Evolutionary conservation across 2,888 invertebrate genomes (phyloP), one percentile per base, ranked within the genome.

Genomic region (Scaptomyza tumidula): DNA sequence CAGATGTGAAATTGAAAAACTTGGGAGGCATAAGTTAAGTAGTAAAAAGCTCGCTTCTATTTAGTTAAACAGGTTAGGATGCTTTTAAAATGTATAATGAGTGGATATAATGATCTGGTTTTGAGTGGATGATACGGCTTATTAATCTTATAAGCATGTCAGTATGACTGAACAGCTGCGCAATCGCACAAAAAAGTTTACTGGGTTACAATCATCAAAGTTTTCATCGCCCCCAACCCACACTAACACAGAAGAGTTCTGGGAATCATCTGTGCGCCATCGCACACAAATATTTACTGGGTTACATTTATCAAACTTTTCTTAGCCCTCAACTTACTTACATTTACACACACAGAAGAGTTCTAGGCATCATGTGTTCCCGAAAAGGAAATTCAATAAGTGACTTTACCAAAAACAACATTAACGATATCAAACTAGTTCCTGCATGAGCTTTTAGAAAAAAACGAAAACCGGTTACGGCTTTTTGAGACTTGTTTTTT

Each of bases 321-420:
- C n/a, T 14, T 43, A 16, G 24, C 48, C 49, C 39, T 29, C 19
- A 59, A 19, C 53, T 45, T 16, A 57, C 13, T 16, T 13, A 43
- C 43, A 52, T 37, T 14, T 11, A 52, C 31, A 58, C 11, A 43
- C 43, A 48, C 44, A 39, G 43, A 58, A 71, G 48, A 54, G 81
- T 84, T 81, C 85, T 85, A 68, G 60, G 64, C 84, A 83, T 77
- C 86, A 86, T 86, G 61, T 84, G 86, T 86, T 86, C 86, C 86
- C 77, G 65, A 86, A 83, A 83, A 86, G 86, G 83, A 83, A 86
- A 86, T 79, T 65, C 52, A 61, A 54, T 71, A 71, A 65, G 58
- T 35, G 46, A 44, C 43, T 49, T 46, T 52, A 69, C 61, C 72
- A 82, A 72, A 69, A 70, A 66, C 64, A 58, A 62, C 24, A 64